Evolutionary conservation across 2,888 invertebrate genomes (phyloP).

Genomic region (Apodemia duryi): DNA sequence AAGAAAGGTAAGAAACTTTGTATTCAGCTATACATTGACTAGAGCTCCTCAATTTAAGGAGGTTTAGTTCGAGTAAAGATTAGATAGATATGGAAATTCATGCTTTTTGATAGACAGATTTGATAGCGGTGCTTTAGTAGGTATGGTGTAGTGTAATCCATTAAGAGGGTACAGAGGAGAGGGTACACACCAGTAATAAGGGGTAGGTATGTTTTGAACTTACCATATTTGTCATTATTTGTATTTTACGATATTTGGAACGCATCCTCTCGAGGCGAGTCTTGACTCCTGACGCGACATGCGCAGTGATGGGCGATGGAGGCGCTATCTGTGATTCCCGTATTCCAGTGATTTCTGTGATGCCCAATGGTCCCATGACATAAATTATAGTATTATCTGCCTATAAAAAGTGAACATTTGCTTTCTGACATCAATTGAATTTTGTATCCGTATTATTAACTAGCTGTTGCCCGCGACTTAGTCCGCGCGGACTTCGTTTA

Average conservation of each 20-base stretch:
- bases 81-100: not conserved
- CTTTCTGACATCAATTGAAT: no score
- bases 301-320: conserved; percentile 28
- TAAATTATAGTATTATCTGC: not conserved
- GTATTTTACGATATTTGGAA: conserved; percentile 25
- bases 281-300: conserved; percentile 23
- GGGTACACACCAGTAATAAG: conserved; percentile 21
- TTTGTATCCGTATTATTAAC: no score
- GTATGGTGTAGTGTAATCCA: not conserved
- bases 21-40: not conserved
- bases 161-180: conserved; percentile 5
- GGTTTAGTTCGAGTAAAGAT: not conserved
- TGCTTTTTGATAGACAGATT: conserved; percentile 5
- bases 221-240: conserved; percentile 27
- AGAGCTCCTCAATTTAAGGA: not conserved
- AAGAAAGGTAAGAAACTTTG: conserved; percentile 81
- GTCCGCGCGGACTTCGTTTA: no score
- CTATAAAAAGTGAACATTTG: not conserved
- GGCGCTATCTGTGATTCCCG: not conserved
- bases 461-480: no score
- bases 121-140: conserved; percentile 11
- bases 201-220: conserved; percentile 28
- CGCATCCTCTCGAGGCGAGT: conserved; percentile 28
- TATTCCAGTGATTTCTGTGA: not conserved
- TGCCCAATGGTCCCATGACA: not conserved